Evolutionary conservation across 2,888 invertebrate species (phyloP).

Genomic region (Toxonevra muliebris): DNA sequence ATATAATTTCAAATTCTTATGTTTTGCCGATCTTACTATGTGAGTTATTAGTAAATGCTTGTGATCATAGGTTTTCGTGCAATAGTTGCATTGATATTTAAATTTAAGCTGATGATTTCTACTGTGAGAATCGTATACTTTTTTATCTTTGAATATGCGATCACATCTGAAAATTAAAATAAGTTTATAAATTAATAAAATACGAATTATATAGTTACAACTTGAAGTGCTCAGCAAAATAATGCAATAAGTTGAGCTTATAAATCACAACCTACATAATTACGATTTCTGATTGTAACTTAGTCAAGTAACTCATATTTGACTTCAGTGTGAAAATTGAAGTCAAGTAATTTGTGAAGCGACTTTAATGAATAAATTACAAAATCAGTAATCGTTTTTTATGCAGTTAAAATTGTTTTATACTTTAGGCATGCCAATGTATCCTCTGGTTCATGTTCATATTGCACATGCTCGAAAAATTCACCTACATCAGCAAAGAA

Average conservation of each 20-base stretch:
- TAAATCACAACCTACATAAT: too few species aligned
- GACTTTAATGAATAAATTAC: too few species aligned
- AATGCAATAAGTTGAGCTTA: not conserved
- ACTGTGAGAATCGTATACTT: slow-evolving; percentile 43
- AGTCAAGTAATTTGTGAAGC: too few species aligned
- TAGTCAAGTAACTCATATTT: too few species aligned
- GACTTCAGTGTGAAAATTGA: too few species aligned
- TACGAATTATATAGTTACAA: not conserved
- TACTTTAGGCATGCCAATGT: slow-evolving; percentile 51
- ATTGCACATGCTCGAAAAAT: slow-evolving; percentile 60
- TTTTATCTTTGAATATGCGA: slow-evolving; percentile 48
- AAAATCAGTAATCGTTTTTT: too few species aligned
- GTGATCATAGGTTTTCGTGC: slow-evolving; percentile 45
- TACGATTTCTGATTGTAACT: too few species aligned
- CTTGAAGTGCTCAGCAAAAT: not conserved
- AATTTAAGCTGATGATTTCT: slow-evolving; percentile 43
- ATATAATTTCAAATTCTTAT: not conserved
- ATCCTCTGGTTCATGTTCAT: slow-evolving; percentile 53
- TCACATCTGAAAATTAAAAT: slow-evolving; percentile 52
- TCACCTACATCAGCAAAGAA: slow-evolving; percentile 53
- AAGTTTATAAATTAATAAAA: not conserved
- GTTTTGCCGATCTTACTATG: slow-evolving; percentile 43
- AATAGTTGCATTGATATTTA: slow-evolving; percentile 44
- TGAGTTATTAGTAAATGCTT: slow-evolving; percentile 50
- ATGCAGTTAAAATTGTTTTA: not conserved